phyloP scores from a whole-genome alignment of 2,113 vertebrate species.

The Hippopotamus amphibius region DNA sequence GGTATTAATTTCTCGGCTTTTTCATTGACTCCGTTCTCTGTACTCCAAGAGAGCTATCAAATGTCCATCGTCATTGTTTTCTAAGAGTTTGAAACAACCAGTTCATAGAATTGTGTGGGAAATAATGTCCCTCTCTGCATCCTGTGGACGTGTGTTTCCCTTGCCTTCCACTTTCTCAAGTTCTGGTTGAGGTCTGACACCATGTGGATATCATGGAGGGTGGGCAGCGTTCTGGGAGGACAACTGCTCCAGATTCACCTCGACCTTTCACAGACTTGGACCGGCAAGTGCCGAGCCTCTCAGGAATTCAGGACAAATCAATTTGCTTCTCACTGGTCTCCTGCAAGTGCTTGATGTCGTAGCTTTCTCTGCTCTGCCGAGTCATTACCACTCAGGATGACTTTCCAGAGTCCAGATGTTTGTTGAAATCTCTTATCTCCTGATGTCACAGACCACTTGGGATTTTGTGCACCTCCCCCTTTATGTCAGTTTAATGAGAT shows the following conservation, averaged over 20 bases:
- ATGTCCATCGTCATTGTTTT: background rate
- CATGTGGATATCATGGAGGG: accelerated
- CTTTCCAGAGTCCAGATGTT: background rate
- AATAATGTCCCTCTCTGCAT: background rate
- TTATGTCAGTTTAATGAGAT: background rate
- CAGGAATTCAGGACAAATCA: background rate
- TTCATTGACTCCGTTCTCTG: background rate
- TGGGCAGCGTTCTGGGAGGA: accelerated
- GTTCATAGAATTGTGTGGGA: background rate
- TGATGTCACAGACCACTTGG: background rate
- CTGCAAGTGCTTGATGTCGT: background rate
- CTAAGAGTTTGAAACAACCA: background rate
- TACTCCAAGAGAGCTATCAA: background rate
- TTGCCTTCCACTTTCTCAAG: background rate
- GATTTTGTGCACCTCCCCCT: background rate
- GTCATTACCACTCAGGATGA: background rate
- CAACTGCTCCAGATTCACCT: accelerated
- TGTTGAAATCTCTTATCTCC: slow-evolving; percentile 28
- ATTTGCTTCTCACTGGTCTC: background rate
- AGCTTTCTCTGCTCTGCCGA: background rate
- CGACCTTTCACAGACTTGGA: background rate
- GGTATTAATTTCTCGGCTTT: background rate
- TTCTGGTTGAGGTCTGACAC: background rate
- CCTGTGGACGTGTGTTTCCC: background rate
- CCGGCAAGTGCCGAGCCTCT: background rate